Evolutionary conservation across 2,797 vertebrate species (phyloP), one percentile per base, ranked within the genome.

Genomic region (Synanceia verrucosa): DNA sequence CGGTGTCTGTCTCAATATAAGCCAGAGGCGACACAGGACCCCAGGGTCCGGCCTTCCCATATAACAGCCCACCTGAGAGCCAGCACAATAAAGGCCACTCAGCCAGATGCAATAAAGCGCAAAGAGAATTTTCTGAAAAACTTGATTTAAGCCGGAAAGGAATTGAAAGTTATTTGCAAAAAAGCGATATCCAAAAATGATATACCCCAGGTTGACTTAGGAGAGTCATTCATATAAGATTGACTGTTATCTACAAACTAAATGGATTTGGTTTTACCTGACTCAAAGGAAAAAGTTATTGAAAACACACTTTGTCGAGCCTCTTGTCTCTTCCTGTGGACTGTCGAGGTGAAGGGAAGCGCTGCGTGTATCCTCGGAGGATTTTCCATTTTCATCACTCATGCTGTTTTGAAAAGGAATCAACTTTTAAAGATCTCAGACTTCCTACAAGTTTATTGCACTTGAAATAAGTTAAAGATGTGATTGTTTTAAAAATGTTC

Each of bases 151-250:
- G 80, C 79, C 19, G 33, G 81, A 88, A 88, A 91, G 86, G 88
- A 93, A 93, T 93, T 92, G 90, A 92, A 93, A 92, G 87, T 83
- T 90, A 89, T 92, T 93, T 91, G 90, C 88, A 90, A 92, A 90
- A 48, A 90, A 82, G 82, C 39, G 83, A 92, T 92, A 90, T 86
- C 58, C 78, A 84, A 88, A 93, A 93, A 91, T 91, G 81, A 82
- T 85, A 91, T 88, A 90, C 84, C 84, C 85, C 82, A 82, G 73
- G 85, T 91, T 84, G 82, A 89, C 86, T 94, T 93, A 92, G 87
- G 78, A 86, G 81, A 88, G 88, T 81, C 88, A 91, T 91, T 89
- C 83, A 90, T 91, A 91, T 91, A 64, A 83, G 72, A 89, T 90
- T 79, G 84, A 87, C 89, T 86, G 82, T 89, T 89, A 87, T 90